These are phyloP conservation scores for Poeciliopsis infans DNA, from an alignment of 2,797 vertebrate genomes.

Conservation along the genomic window DNA sequence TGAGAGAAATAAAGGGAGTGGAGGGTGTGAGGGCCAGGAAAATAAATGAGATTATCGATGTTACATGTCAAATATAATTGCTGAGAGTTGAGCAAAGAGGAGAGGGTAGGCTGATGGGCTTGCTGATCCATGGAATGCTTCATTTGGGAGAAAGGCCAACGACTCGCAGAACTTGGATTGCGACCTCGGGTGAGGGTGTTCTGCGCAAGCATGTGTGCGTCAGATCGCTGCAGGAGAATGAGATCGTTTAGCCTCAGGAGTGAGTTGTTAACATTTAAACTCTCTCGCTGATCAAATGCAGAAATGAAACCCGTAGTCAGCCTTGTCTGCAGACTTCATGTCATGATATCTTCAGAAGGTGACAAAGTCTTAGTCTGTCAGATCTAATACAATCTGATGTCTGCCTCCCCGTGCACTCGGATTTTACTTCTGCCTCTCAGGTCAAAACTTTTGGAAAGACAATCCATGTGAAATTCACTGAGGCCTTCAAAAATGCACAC, in stretches of 20 bases:
- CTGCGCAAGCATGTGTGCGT: neutral
- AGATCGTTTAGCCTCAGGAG: slow-evolving; percentile 36
- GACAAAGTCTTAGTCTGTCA: slow-evolving; percentile 39
- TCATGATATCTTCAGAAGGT: slow-evolving; percentile 46
- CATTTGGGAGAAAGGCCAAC: slow-evolving; percentile 67
- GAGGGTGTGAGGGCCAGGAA: slow-evolving; percentile 39
- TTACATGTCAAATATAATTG: slow-evolving; percentile 91
- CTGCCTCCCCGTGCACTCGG: slow-evolving; percentile 15
- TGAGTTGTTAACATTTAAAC: slow-evolving; percentile 56
- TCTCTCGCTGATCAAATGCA: slow-evolving; percentile 9
- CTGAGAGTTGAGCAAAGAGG: slow-evolving; percentile 84
- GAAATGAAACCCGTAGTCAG: slow-evolving; percentile 13
- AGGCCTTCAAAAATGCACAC: slow-evolving; percentile 21
- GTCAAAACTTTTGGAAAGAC: slow-evolving; percentile 26
- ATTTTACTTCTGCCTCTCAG: slow-evolving; percentile 23
- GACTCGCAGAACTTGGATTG: slow-evolving; percentile 58
- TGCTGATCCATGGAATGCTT: slow-evolving; percentile 75
- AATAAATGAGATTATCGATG: slow-evolving; percentile 89
- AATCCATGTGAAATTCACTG: slow-evolving; percentile 15
- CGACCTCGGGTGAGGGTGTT: slow-evolving; percentile 55
- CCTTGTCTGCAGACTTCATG: slow-evolving; percentile 12
- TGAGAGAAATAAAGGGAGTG: slow-evolving; percentile 27
- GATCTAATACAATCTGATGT: slow-evolving; percentile 51
- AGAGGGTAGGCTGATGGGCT: slow-evolving; percentile 76
- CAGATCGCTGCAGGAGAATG: slow-evolving; percentile 24